phyloP scores from a whole-genome alignment of 2,797 vertebrate genomes.

The Erpetoichthys calabaricus region DNA sequence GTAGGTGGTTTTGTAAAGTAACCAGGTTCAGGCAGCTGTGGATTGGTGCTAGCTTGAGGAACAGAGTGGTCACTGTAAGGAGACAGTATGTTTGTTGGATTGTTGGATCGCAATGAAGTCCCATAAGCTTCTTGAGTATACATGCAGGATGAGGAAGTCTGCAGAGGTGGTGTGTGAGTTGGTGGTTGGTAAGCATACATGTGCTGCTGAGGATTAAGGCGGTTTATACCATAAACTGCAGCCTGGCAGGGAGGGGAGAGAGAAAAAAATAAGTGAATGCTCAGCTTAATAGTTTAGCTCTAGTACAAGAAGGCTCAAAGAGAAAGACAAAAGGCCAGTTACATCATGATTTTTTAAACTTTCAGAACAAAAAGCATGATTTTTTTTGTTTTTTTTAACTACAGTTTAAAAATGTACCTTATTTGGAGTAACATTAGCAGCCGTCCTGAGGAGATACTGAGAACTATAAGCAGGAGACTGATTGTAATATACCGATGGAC shows the following conservation, averaged over 20 bases:
- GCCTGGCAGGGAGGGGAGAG: slow-evolving; percentile 43
- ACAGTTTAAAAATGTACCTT: slow-evolving; percentile 53
- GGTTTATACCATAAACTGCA: slow-evolving; percentile 76
- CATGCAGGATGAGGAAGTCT: slow-evolving; percentile 70
- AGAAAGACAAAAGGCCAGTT: background rate
- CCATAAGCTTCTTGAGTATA: slow-evolving; percentile 84
- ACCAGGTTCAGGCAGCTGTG: slow-evolving; percentile 82
- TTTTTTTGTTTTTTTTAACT: background rate
- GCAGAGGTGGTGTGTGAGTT: slow-evolving; percentile 81
- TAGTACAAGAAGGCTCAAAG: background rate
- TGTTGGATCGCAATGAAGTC: slow-evolving; percentile 75
- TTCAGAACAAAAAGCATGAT: background rate
- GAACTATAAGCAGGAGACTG: slow-evolving; percentile 89
- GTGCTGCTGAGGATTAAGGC: slow-evolving; percentile 80
- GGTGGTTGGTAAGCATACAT: slow-evolving; percentile 80
- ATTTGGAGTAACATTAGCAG: slow-evolving; percentile 84
- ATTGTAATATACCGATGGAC: slow-evolving; percentile 75
- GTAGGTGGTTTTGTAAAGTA: slow-evolving; percentile 86
- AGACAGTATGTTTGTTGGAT: slow-evolving; percentile 71
- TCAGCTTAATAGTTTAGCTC: slow-evolving; percentile 9
- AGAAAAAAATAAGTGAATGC: slow-evolving; percentile 4
- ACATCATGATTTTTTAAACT: slow-evolving; percentile 10
- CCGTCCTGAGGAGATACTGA: slow-evolving; percentile 83
- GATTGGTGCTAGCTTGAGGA: slow-evolving; percentile 70
- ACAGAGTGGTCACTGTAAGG: slow-evolving; percentile 76